Evolutionary conservation across 2,888 invertebrate species (phyloP), one percentile per base, ranked within the genome.

Genomic region (Hyposoter didymator): DNA sequence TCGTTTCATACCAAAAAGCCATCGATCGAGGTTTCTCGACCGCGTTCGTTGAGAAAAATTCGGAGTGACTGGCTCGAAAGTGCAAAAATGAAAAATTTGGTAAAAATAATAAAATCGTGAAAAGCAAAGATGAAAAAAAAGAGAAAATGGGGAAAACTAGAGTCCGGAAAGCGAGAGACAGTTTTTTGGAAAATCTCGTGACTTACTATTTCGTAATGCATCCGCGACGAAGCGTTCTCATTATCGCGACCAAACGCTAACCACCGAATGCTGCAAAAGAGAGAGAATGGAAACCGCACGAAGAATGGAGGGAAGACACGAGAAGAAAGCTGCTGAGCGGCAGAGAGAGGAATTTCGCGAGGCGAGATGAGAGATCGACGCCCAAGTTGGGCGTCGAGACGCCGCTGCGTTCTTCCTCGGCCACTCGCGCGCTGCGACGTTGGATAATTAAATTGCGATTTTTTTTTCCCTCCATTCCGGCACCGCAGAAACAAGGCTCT

Each of bases 191-290:
- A n/a, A n/a, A 75, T 66, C 75, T 81, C 73, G 55, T 52, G 84
- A 84, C 83, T 81, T 82, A 82, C 74, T 85, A 64, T 75, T 69
- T 76, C 67, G 73, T 78, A 82, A 85, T 82, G 84, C 70, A 80
- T 89, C 89, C 89, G 90, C 89, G 90, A 90, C 90, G 90, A 92
- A 92, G 92, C 90, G 92, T 90, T 89, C 90, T 89, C 89, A 88
- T 90, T 85, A 86, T 70, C 86, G 89, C 88, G 87, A 79, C 59
- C 62, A 59, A 70, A 52, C 49, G 22, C 49, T 17, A 39, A 55
- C 52, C 39, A 22, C 32, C 47, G 39, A 78, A 74, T 39, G 69
- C 22, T 45, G n/a, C 28, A 39, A 39, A 39, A 62, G 67, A 39
- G 32, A 43, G 55, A 52, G 19, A 1, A 22, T 8, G 14, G 43